These are phyloP conservation scores for Iselma pallidipennis DNA, from an alignment of 2,888 invertebrate genomes.

Conservation along the genomic window DNA sequence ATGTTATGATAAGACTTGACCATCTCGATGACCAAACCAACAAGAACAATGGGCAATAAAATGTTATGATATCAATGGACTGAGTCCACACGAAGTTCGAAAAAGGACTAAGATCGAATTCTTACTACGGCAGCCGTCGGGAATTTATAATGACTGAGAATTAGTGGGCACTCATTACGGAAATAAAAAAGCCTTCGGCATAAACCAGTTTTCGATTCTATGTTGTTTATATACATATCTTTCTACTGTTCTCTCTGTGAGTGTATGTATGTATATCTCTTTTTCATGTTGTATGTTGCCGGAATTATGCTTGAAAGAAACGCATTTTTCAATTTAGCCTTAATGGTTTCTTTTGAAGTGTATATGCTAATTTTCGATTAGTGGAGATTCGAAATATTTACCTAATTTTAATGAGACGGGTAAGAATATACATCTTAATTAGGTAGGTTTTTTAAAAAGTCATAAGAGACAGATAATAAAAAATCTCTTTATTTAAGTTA, in stretches of 20 bases:
- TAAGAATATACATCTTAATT: too few relatives aligned
- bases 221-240: background rate
- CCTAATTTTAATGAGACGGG: too few relatives aligned
- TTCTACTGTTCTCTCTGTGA: too few relatives aligned
- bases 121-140: conserved; percentile 42
- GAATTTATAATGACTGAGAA: conserved; percentile 49
- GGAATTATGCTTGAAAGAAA: conserved; percentile 20
- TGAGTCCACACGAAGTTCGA: conserved; percentile 38
- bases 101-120: conserved; percentile 47
- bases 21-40: conserved; percentile 31
- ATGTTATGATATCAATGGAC: conserved; percentile 50
- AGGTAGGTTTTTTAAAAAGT: too few relatives aligned
- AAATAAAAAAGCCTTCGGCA: conserved; percentile 28
- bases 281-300: conserved; percentile 10
- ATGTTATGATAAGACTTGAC: background rate
- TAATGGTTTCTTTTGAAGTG: conserved; percentile 22
- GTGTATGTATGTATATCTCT: too few relatives aligned
- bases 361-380: conserved; percentile 28
- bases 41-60: conserved; percentile 52
- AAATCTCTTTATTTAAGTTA: too few relatives aligned
- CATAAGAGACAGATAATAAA: too few relatives aligned
- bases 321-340: conserved; percentile 25
- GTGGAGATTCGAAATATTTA: conserved; percentile 26
- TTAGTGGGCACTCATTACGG: conserved; percentile 36
- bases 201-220: conserved; percentile 22